A percentile compares a stretch with the other conserved stretches of the same genome.
Evolutionary conservation across 2,888 invertebrate genomes (phyloP).

Genomic region (Gnatocerus cornutus): DNA sequence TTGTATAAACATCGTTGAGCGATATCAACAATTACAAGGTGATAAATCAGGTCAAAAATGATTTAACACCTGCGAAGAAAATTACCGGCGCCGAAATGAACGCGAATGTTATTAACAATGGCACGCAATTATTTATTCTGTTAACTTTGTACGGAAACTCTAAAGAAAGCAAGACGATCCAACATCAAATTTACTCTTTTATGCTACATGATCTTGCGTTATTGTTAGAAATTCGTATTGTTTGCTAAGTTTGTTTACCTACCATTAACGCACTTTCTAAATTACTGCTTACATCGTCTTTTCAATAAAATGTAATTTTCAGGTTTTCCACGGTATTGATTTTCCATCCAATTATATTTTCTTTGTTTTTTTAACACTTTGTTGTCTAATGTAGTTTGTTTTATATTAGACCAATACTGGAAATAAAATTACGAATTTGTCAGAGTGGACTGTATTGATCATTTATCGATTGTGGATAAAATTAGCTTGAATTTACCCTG

Average conservation of each 20-base stretch:
- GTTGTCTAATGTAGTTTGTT: slow-evolving; percentile 10
- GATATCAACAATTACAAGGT: background rate
- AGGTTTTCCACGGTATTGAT: background rate
- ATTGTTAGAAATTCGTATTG: background rate
- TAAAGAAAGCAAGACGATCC: background rate
- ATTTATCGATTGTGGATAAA: too few relatives aligned
- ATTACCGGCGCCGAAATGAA: too few relatives aligned
- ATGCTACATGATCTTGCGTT: background rate
- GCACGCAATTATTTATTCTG: background rate
- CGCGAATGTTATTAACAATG: background rate
- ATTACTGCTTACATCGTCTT: too few relatives aligned
- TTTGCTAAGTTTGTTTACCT: background rate
- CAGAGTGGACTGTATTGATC: too few relatives aligned
- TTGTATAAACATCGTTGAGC: background rate
- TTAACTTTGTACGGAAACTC: background rate
- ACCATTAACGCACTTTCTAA: too few relatives aligned
- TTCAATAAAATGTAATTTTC: too few relatives aligned
- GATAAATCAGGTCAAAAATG: background rate
- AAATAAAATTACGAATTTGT: too few relatives aligned
- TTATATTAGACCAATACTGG: background rate
- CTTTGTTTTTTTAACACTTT: background rate
- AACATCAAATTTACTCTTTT: slow-evolving; percentile 5
- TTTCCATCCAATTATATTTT: slow-evolving; percentile 10
- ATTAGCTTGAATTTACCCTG: background rate
- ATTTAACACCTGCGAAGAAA: background rate